Evolutionary conservation across 2,113 vertebrate genomes (phyloP), one percentile per base, ranked within the genome.

Genomic region (Cheilinus undulatus): DNA sequence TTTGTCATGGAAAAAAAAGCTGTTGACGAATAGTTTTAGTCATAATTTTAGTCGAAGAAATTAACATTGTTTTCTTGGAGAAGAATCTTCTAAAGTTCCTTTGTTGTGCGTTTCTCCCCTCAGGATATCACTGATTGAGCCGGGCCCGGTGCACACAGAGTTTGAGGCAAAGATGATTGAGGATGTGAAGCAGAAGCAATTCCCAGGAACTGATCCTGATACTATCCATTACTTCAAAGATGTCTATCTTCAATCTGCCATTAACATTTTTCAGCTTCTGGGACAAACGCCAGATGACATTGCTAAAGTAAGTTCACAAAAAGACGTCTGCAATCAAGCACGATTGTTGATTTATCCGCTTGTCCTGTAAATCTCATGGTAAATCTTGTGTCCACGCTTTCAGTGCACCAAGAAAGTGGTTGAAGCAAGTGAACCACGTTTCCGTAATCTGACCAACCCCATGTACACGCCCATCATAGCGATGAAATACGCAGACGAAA

Each of bases 401-500:
- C 86, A 96, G 95, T 92, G 87, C 34, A 95, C 93, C 26, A 89
- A 95, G 60, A 95, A 94, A 76, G 91, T 97, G 76, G 95, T 96
- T 12, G 93, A 95, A 82, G 60, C 93, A 1, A 93, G 91, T 62
- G 92, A 78, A 0, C 95, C 95, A 1, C 92, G 92, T 30, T 96
- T 97, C 85, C 94, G 92, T 43, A 95, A 95, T 50, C 92, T 96
- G 82, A 97, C 96, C 65, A 96, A 95, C 76, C 89, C 91, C 0
- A 32, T 94, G 61, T 95, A 95, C 76, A 94, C 94, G 0, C 95
- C 94, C 0, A 94, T 96, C 65, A 92, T 96, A 34, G 96, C 95
- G 0, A 62, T 96, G 80, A 96, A 97, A 76, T 95, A 95, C 0
- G 95, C 93, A 0, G 95, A 97, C 73, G 94, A 95, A 51, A 95